Evolutionary conservation across 2,113 vertebrate species (phyloP).

Genomic region (Anhinga anhinga): DNA sequence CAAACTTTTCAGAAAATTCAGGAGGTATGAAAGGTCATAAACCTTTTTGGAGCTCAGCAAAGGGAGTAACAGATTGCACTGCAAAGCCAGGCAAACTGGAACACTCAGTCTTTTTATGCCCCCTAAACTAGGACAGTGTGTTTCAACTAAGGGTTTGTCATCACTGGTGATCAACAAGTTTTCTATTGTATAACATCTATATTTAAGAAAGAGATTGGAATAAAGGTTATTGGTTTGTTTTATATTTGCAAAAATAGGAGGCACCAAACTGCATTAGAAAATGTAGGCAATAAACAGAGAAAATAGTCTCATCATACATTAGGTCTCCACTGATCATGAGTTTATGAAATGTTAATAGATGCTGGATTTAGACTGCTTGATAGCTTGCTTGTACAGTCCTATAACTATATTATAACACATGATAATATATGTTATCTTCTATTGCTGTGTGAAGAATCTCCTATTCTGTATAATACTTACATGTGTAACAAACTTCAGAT

Average conservation of each 20-base stretch:
- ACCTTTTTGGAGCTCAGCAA: background rate
- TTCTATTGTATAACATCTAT: background rate
- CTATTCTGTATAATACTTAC: background rate
- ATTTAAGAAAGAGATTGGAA: background rate
- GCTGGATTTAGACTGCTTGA: background rate
- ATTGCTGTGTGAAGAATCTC: background rate
- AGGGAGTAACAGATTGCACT: background rate
- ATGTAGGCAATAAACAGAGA: background rate
- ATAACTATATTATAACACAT: background rate
- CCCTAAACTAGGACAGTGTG: background rate
- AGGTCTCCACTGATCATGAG: background rate
- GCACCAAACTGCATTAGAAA: background rate
- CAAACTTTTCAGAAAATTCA: background rate
- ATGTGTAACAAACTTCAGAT: background rate
- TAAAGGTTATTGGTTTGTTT: background rate
- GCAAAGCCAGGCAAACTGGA: background rate
- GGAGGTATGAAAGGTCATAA: background rate
- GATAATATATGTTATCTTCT: background rate
- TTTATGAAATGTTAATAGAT: background rate
- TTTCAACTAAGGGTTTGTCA: background rate
- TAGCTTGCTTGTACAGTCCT: background rate
- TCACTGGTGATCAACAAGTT: background rate
- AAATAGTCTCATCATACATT: background rate
- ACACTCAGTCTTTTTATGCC: background rate
- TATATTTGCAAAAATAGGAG: background rate